phyloP scores from a whole-genome alignment of 2,888 invertebrate species.

The Rhimphoctona megacephalus region DNA sequence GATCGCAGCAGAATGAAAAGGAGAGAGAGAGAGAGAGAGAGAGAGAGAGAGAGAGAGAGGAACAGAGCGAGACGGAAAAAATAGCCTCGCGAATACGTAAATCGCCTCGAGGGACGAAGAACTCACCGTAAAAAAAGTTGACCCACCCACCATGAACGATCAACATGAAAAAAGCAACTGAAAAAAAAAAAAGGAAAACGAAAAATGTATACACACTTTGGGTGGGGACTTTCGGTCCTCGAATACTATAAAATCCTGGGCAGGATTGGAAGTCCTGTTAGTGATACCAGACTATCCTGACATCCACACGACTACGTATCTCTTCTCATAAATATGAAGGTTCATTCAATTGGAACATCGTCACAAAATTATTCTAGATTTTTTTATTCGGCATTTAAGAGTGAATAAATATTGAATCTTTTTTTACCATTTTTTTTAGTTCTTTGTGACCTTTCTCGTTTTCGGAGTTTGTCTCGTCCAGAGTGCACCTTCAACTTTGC shows the following conservation, averaged over 20 bases:
- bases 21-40: not conserved
- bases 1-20: not conserved
- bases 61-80: not conserved
- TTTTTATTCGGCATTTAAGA: not conserved
- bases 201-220: constrained; percentile 34
- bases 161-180: constrained; percentile 55
- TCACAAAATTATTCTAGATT: not conserved
- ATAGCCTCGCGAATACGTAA: constrained; percentile 52
- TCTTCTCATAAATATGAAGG: constrained; percentile 63
- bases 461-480: constrained; percentile 49
- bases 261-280: constrained; percentile 77
- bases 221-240: constrained; percentile 75
- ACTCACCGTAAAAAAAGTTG: constrained; percentile 49
- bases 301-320: constrained; percentile 31
- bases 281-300: constrained; percentile 73
- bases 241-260: constrained; percentile 79
- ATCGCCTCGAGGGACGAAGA: constrained; percentile 63
- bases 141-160: constrained; percentile 65
- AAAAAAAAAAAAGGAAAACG: constrained; percentile 68
- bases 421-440: not conserved
- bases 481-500: constrained; percentile 29
- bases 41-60: not conserved
- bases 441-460: constrained; percentile 18
- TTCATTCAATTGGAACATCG: constrained; percentile 19
- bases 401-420: not conserved